Evolutionary conservation across 2,113 vertebrate genomes (phyloP).

Genomic region (Eidolon helvum): DNA sequence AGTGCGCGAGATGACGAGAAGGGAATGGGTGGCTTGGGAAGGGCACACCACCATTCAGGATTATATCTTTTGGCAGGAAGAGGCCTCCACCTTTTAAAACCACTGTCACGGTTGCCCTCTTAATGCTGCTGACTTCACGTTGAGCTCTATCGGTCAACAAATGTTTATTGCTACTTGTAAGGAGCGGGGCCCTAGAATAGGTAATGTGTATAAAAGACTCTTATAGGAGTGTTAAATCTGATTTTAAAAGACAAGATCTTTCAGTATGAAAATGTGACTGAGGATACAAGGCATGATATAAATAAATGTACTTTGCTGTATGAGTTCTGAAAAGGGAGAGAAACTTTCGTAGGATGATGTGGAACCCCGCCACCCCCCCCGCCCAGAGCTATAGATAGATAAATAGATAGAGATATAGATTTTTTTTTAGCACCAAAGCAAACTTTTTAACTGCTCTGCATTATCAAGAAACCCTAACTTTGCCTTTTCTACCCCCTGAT

Average conservation of each 20-base stretch:
- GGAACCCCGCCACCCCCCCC: background rate
- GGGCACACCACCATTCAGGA: background rate
- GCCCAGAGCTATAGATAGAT: background rate
- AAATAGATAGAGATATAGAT: background rate
- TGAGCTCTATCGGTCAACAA: background rate
- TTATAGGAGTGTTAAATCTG: background rate
- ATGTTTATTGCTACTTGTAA: background rate
- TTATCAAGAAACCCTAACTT: constrained; percentile 3
- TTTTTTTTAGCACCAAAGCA: background rate
- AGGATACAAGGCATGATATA: background rate
- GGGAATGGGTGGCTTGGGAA: background rate
- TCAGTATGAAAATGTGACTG: background rate
- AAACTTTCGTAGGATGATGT: background rate
- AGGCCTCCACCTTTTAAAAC: background rate
- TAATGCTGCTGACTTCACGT: background rate
- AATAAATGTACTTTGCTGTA: background rate
- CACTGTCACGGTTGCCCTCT: background rate
- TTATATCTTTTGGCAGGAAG: background rate
- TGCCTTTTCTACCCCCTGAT: background rate
- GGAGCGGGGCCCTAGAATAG: background rate
- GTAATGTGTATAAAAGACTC: background rate
- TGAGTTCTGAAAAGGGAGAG: background rate
- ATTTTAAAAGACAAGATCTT: background rate
- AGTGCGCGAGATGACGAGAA: background rate
- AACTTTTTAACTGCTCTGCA: background rate